Conservation (phyloP, 2,113 vertebrate species). For the Hemiprocne comata region DNA sequence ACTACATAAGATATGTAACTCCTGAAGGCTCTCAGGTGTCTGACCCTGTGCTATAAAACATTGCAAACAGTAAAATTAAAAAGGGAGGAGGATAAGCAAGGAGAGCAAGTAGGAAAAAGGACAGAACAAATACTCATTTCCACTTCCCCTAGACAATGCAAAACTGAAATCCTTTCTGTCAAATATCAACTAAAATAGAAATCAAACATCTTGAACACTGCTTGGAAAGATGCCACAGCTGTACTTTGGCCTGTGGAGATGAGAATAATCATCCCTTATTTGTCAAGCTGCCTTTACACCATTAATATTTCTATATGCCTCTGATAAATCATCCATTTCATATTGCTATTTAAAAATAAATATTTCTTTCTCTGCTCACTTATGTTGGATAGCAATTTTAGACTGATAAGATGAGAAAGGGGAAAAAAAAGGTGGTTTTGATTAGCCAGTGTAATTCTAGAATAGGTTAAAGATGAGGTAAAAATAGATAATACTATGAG, state of each 20-base stretch:
- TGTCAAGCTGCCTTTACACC: slow-evolving; percentile 29
- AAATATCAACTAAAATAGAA: slow-evolving; percentile 45
- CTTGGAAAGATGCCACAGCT: slow-evolving; percentile 26
- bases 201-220: slow-evolving; percentile 7
- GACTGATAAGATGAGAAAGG: not conserved
- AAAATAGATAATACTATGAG: slow-evolving; percentile 21
- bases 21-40: not conserved
- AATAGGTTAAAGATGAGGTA: slow-evolving; percentile 1
- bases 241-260: slow-evolving; percentile 23
- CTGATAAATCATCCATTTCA: slow-evolving; percentile 15
- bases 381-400: not conserved
- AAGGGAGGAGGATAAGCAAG: not conserved
- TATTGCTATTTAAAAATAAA: not conserved
- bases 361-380: not conserved
- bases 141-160: not conserved
- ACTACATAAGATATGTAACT: not conserved
- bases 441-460: not conserved
- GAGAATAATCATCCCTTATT: slow-evolving; percentile 1
- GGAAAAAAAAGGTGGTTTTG: not conserved
- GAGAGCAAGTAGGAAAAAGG: not conserved
- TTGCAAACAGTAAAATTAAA: not conserved
- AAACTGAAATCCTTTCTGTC: slow-evolving; percentile 42
- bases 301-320: slow-evolving; percentile 44
- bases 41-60: not conserved
- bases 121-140: not conserved